Evolutionary conservation across 2,888 invertebrate species (phyloP), one percentile per base, ranked within the genome.

Genomic region (Leucophora obtusa): DNA sequence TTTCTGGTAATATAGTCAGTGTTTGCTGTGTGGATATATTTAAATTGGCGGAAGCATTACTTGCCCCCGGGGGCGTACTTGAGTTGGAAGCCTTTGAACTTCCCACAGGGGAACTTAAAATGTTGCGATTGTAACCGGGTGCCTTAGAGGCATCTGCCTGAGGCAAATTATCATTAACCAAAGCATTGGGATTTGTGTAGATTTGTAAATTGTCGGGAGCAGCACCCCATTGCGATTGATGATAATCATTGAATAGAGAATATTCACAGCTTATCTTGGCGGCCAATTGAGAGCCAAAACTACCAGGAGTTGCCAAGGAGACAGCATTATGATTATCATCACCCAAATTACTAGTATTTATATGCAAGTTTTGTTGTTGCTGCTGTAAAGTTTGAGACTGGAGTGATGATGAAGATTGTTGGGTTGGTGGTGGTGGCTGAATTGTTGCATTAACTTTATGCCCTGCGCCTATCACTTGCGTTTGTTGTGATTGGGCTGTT

Each of bases 61-160:
- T 87, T 38, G 85, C 86, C 28, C 88, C 87, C 1, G 92, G 92
- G 53, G 92, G 92, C 17, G 92, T 92, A 15, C 92, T 92, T 66
- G 91, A 92, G 75, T 91, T 92, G 0, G 93, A 91, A 83, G 93
- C 93, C 53, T 93, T 93, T 0, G 93, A 93, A 50, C 93, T 93
- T 50, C 93, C 93, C 2, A 94, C 94, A 0, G 96, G 96, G 8
- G 96, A 95, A 88, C 95, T 95, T 82, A 95, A 93, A 54, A 94
- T 92, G 63, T 93, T 94, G 86, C 97, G 93, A 85, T 90, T 90
- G 90, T 97, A 97, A 0, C 97, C 97, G 0, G 97, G 97, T 77
- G 97, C 97, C 91, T 97, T 97, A 58, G 96, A 94, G 5, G 95
- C 95, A 91, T 97, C 97, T 81, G 94, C 96, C 91, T 94, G 91